These are phyloP conservation scores for Agriopis marginaria DNA, from an alignment of 2,888 invertebrate species.

Conservation along the genomic window DNA sequence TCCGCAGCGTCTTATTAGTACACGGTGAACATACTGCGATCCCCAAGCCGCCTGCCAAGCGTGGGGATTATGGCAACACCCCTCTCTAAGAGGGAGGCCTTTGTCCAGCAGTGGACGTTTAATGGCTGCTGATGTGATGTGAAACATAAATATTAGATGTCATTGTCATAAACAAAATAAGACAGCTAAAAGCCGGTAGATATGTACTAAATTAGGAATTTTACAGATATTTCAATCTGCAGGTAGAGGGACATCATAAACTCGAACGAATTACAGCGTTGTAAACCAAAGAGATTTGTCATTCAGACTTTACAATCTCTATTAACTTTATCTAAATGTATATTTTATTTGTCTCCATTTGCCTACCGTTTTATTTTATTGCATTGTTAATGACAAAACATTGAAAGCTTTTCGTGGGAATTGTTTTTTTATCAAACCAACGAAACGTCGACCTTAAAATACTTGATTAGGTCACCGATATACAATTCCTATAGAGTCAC, in stretches of 20 bases:
- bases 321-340: constrained; percentile 50
- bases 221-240: constrained; percentile 30
- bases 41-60: too few relatives aligned
- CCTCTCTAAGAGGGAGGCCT: too few relatives aligned
- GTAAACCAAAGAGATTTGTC: constrained; percentile 48
- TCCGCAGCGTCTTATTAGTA: too few relatives aligned
- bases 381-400: constrained; percentile 47
- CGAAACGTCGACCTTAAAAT: constrained; percentile 43
- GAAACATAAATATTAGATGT: too few relatives aligned
- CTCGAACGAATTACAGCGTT: constrained; percentile 40
- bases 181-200: too few relatives aligned
- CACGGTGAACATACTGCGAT: too few relatives aligned
- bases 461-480: constrained; percentile 29
- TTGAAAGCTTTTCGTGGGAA: constrained; percentile 50
- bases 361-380: constrained; percentile 54
- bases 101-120: too few relatives aligned
- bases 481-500: too few relatives aligned
- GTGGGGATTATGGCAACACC: too few relatives aligned
- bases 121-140: too few relatives aligned
- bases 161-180: too few relatives aligned
- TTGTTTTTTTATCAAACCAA: constrained; percentile 42
- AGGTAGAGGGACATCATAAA: constrained; percentile 37
- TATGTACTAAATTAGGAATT: neutral
- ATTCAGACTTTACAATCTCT: constrained; percentile 49
- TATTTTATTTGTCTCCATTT: constrained; percentile 50